Evolutionary conservation across 92 coral and sea anemone genomes (phyloP), one percentile per base, ranked within the genome.

Genomic region (Phymanthus crucifer): DNA sequence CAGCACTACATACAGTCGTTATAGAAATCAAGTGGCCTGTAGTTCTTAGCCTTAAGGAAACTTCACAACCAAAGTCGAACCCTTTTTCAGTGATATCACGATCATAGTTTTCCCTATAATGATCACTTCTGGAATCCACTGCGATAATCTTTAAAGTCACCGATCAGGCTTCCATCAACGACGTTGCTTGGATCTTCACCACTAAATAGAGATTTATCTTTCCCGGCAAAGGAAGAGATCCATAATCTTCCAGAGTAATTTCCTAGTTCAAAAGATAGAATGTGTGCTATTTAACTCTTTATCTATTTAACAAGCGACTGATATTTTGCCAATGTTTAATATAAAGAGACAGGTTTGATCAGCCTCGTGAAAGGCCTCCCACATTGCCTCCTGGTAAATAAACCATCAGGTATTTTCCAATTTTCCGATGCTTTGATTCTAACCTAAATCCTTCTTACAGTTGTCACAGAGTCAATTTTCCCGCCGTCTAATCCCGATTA

Each of bases 281-380:
- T 9, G 72, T 77, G 69, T 48, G 81, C 81, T 36, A 77, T 77
- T 77, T 58, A 77, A 58, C 21, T 56, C 65, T 64, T 77, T 64
- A 77, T 77, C 81, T 77, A 77, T 77, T 77, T 56, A 77, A 77
- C 81, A 77, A 77, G 81, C 72, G 72, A 58, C 72, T 77, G 65
- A 65, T 77, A 77, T 77, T 77, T 35, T 33, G 37, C 31, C 40
- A 74, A 74, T 50, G 66, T 23, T 17, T 46, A 29, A 74, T 74
- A 50, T 69, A 69, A 32, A 26, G 23, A 47, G 43, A 74, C 66
- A 46, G 78, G 66, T 45, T 14, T 26, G 73, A 32, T 32, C 73
- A 69, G 73, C 73, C 73, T 38, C 35, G 24, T n/a, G 78, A 29
- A 32, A 14, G 78, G 27, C 40, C 78, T 74, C 78, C 65, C 78